A percentile compares a stretch with the other conserved stretches of the same genome.
These are phyloP conservation scores for Margaritifera margaritifera DNA, from an alignment of 2,888 invertebrate genomes.

Conservation along the genomic window DNA sequence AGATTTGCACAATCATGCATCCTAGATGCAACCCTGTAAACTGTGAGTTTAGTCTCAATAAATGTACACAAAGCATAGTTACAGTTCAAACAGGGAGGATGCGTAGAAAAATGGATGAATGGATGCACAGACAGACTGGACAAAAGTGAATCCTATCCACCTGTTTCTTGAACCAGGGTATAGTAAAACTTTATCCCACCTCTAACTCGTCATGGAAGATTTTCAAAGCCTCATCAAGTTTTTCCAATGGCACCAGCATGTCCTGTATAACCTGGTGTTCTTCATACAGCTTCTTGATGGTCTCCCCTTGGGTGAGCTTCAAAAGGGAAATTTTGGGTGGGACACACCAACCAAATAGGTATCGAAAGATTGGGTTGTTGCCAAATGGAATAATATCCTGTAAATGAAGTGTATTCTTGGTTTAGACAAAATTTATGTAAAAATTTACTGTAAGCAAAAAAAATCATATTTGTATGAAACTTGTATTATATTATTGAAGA, in stretches of 20 bases:
- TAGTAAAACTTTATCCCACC: constrained; percentile 72
- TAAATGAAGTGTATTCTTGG: constrained; percentile 22
- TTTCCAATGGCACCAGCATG: constrained; percentile 83
- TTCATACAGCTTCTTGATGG: constrained; percentile 82
- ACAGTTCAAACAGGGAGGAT: too few species aligned
- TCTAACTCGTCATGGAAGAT: constrained; percentile 81
- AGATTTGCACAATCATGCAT: too few species aligned
- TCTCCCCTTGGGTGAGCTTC: constrained; percentile 84
- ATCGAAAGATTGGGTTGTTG: constrained; percentile 83
- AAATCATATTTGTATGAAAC: too few species aligned
- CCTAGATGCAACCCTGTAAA: too few species aligned
- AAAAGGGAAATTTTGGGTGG: constrained; percentile 87
- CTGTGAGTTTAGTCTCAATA: too few species aligned
- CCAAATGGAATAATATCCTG: constrained; percentile 89
- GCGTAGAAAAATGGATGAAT: too few species aligned
- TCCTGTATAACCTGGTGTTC: constrained; percentile 86
- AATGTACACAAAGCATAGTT: too few species aligned
- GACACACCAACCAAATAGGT: constrained; percentile 85
- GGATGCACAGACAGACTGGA: background rate
- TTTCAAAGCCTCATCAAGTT: constrained; percentile 78
- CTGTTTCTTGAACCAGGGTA: background rate
- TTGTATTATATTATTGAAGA: too few species aligned
- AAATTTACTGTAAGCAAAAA: too few species aligned
- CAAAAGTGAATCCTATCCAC: background rate
- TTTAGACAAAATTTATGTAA: too few species aligned